Base-by-base conservation (phyloP, 1,140 invertebrate genomes). In the Drosophila melanica region DNA sequence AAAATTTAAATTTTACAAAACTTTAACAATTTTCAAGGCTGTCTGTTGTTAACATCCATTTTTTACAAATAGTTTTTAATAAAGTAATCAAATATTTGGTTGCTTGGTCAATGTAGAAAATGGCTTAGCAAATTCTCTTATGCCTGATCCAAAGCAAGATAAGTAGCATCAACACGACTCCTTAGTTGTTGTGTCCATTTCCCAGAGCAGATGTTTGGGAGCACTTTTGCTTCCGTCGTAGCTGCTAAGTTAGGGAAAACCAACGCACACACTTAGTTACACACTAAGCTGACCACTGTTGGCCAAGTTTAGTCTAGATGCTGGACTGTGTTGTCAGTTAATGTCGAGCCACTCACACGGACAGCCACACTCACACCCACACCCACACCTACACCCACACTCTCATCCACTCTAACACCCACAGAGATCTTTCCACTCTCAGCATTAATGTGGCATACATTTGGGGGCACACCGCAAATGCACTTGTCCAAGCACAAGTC, bases 371-470 rank as follows among this genome's bases (percentile, higher is more conserved):
- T 41, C 35, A 23, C 37, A 10, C 6, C 1, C 18, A n/a, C 20
- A 16, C 20, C 14, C 14, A 11, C n/a, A n/a, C n/a, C n/a, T n/a
- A n/a, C n/a, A n/a, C n/a, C n/a, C 47, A 41, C 33, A 27, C 4
- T 18, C 18, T 1, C 18, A 39, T 14, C 45, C 41, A 37, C 10
- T 10, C 35, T 6, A 14, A 60, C 4, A 11, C 30, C 11, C 20
- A 14, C 20, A 12, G 7, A 45, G n/a, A 74, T 60, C 50, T 48
- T 48, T 27, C 65, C 54, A 73, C 70, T 75, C 58, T 79, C 45
- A 60, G 66, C 71, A 89, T 87, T 86, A 86, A 82, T 77, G 71
- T 82, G 66, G 79, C 68, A 76, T 79, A 81, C 75, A 81, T 82
- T 81, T 65, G 70, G 67, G 75, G 75, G 81, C 75, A 76, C 42